Base-by-base conservation (phyloP, 92 coral and sea anemone species). In the Palythoa grandiflora region DNA sequence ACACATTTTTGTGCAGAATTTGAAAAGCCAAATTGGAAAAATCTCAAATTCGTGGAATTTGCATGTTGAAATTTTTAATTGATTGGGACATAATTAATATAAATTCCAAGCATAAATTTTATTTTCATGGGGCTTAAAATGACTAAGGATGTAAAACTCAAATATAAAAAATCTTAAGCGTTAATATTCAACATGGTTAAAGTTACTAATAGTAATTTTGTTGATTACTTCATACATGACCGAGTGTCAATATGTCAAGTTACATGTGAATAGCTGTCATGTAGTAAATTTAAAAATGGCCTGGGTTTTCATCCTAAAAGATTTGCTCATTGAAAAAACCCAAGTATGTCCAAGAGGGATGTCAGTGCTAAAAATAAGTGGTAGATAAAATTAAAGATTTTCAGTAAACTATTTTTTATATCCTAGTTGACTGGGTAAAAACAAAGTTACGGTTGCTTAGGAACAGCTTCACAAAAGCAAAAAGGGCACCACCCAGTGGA, bases 401-500 rank as follows among this genome's bases (percentile, higher is more conserved):
- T 61, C 70, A 61, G 36, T 61, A n/a, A 61, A 61, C 36, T 61
- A 61, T n/a, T 61, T 61, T 61, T 61, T n/a, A 61, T 3, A 61
- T 61, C 70, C 70, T 61, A 61, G 70, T 61, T 61, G 70, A 61
- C 70, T n/a, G 35, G 70, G 70, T 17, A 61, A 61, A 61, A 61
- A 61, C 70, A 61, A 61, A 61, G 6, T 61, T 61, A 61, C n/a
- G 70, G n/a, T 61, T 61, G 70, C 70, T 61, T 61, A 7, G 70
- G 70, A 61, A 61, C 3, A 61, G 28, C 70, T 87, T 76, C 53
- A 79, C 74, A 10, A 87, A 87, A 48, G 89, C 84, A 17, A 60
- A 39, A 75, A 86, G 75, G 36, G 75, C 89, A 1, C 44, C 50
- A n/a, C 57, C 89, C 17, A 87, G 89, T 87, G 89, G 77, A 12